Percentiles rank a stretch among this genome's conserved stretches.
These are phyloP conservation scores for Theodoxus fluviatilis DNA, from an alignment of 2,888 invertebrate genomes.

Conservation along the genomic window DNA sequence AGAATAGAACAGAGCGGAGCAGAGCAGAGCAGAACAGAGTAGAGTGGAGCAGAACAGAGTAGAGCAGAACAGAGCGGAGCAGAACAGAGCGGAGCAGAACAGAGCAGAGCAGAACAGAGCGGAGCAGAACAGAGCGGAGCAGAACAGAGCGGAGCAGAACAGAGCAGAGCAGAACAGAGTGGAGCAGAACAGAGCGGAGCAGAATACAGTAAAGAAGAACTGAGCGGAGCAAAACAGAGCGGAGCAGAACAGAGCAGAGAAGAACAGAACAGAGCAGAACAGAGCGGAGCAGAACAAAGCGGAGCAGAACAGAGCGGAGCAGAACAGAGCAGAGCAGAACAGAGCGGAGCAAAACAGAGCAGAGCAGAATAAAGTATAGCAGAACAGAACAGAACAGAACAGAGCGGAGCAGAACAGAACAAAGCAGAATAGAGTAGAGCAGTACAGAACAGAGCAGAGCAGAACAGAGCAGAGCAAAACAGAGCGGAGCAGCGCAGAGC, in stretches of 20 bases:
- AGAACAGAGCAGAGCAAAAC: no score
- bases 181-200: background rate
- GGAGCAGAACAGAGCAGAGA: constrained; percentile 2
- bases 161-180: background rate
- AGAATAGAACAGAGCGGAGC: no score
- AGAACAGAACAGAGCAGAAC: background rate
- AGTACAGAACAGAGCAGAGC: no score
- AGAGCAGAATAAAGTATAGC: no score
- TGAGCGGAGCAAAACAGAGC: background rate
- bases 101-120: background rate
- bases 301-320: background rate
- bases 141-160: background rate
- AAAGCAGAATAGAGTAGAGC: no score
- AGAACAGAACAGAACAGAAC: no score
- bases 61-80: background rate
- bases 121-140: background rate
- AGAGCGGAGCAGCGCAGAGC: no score
- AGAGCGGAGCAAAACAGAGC: no score
- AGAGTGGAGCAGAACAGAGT: background rate
- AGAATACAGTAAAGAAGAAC: background rate
- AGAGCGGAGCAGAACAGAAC: no score
- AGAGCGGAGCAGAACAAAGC: background rate
- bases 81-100: background rate
- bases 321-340: no score
- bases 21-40: no score